phyloP scores from a whole-genome alignment of 2,888 invertebrate genomes.

The Ditula angustiorana region DNA sequence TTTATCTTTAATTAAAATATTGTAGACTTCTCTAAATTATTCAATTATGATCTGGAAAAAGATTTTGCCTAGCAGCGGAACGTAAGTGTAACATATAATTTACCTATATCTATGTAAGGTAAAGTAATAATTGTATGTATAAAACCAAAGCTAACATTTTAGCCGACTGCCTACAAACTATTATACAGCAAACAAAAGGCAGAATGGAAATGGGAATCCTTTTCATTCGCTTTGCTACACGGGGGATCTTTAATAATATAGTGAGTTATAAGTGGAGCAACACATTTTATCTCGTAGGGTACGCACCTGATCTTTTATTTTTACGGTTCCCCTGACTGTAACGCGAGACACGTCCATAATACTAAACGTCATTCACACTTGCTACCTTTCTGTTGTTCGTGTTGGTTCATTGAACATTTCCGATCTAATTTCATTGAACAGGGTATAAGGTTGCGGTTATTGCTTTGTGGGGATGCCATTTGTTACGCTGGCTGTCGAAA shows the following conservation, averaged over 20 bases:
- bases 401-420: constrained; percentile 40
- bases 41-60: too few relatives aligned
- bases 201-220: constrained; percentile 38
- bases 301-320: constrained; percentile 60
- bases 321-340: constrained; percentile 55
- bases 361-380: constrained; percentile 53
- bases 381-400: constrained; percentile 45
- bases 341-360: constrained; percentile 55
- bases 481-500: constrained; percentile 13
- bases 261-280: constrained; percentile 53
- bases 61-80: too few relatives aligned
- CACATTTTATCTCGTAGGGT: constrained; percentile 49
- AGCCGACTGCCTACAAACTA: constrained; percentile 16
- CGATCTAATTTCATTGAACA: constrained; percentile 29
- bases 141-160: not conserved
- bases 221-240: constrained; percentile 40
- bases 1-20: not conserved
- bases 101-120: not conserved
- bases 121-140: not conserved
- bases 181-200: constrained; percentile 30
- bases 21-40: not conserved
- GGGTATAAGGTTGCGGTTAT: constrained; percentile 18
- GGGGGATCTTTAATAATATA: constrained; percentile 48
- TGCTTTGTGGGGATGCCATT: constrained; percentile 17
- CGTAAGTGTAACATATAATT: too few relatives aligned